phyloP scores from a whole-genome alignment of 2,113 vertebrate species.

The Pterocles gutturalis region DNA sequence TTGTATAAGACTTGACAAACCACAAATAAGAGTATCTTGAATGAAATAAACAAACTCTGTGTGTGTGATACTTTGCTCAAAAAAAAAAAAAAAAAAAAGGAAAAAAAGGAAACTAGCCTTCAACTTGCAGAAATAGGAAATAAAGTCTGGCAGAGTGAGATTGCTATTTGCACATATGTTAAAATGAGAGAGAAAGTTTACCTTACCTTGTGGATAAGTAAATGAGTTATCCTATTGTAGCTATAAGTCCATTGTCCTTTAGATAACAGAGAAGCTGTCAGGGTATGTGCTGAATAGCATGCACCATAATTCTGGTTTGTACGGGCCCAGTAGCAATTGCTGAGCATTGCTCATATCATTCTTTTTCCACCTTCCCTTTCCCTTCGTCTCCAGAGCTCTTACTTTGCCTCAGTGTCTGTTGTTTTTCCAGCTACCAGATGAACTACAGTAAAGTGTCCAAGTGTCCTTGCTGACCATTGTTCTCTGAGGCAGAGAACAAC shows the following conservation, averaged over 20 bases:
- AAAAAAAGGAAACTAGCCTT: no score
- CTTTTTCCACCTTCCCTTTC: not conserved
- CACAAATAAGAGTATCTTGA: not conserved
- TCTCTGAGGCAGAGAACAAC: not conserved
- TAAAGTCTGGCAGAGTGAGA: not conserved
- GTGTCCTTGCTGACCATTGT: not conserved
- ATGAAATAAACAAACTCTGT: not conserved
- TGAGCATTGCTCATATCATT: rapidly evolving
- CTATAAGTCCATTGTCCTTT: not conserved
- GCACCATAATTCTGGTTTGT: not conserved
- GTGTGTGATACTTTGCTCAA: not conserved
- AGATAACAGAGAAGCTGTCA: not conserved
- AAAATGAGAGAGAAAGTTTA: not conserved
- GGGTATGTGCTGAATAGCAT: not conserved
- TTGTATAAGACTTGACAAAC: not conserved
- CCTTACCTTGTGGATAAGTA: not conserved
- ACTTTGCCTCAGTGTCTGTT: not conserved
- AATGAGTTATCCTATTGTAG: not conserved
- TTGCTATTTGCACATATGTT: not conserved
- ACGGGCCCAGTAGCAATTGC: not conserved
- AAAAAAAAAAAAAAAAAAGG: not conserved
- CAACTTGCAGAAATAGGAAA: not conserved
- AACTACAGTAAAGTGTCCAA: not conserved
- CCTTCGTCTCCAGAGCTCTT: not conserved
- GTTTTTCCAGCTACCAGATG: not conserved